A percentile compares a stretch with the other conserved stretches of the same genome.
Conservation (phyloP, 2,797 vertebrate species). For the Poecilia wingei region DNA sequence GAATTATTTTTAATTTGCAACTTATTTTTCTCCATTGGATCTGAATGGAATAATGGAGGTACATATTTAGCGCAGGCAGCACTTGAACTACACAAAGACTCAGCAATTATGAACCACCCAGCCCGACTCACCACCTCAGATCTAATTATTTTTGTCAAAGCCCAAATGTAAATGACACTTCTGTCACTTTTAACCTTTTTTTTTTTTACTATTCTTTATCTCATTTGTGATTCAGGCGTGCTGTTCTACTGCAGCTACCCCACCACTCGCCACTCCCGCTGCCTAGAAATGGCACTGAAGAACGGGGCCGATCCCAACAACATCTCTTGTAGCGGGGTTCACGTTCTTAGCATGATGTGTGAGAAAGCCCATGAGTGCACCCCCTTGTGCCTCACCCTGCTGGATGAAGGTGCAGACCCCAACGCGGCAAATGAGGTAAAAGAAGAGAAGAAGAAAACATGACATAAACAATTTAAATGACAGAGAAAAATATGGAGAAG, state of each 20-base stretch:
- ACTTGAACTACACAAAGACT: neutral
- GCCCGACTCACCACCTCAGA: neutral
- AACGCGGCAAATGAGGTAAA: slow-evolving; percentile 80
- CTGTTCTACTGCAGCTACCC: slow-evolving; percentile 91
- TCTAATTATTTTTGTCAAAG: neutral
- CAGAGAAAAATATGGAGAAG: too few relatives aligned
- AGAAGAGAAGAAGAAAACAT: neutral
- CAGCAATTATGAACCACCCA: neutral
- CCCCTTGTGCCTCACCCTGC: slow-evolving; percentile 83
- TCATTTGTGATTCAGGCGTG: slow-evolving; percentile 76
- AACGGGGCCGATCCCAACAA: slow-evolving; percentile 88
- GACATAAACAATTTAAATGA: too few relatives aligned
- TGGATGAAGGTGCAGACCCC: slow-evolving; percentile 89
- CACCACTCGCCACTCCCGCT: slow-evolving; percentile 85
- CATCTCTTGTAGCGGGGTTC: slow-evolving; percentile 76
- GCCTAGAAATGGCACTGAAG: slow-evolving; percentile 84
- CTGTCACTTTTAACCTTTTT: neutral
- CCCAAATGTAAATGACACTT: neutral
- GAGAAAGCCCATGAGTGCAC: slow-evolving; percentile 81
- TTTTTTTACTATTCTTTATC: neutral
- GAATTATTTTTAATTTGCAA: neutral
- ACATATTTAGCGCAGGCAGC: neutral
- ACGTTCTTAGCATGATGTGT: slow-evolving; percentile 88
- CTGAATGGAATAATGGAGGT: neutral
- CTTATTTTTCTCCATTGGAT: neutral